Base-by-base conservation (phyloP, 2,797 vertebrate species). In the Percopsis omiscomaycus region DNA sequence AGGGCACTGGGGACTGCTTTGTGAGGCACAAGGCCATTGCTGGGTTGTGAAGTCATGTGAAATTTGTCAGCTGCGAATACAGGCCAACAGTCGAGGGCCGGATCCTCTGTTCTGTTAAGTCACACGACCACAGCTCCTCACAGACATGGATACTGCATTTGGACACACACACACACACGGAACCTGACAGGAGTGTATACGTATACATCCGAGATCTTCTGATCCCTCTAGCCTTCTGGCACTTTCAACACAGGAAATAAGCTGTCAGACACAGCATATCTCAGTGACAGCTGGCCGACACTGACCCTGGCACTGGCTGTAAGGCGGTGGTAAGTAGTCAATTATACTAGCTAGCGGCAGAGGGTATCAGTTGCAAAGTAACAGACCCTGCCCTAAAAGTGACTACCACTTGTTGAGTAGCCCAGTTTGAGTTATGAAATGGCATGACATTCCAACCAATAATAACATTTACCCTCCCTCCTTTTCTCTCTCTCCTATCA, bases 11-110 rank as follows among this genome's bases (percentile, higher is more conserved):
- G 16, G 37, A 8, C 64, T 66, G 68, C 61, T 59, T 61, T 52
- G 55, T 68, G 64, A 68, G 49, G 57, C 68, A 73, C 68, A 77
- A 73, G 63, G 78, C 75, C 78, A 71, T 79, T 57, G 54, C 65
- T 79, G 59, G 64, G 69, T 65, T 45, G 74, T 85, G 84, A 88
- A 84, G 78, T 85, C 81, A 85, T 86, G 86, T 80, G 81, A 88
- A 84, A 65, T 69, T 67, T 83, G 69, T 67, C 81, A 83, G 82
- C 82, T 86, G 84, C 74, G 69, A 73, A 67, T 60, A 54, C 68
- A 76, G 66, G 79, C 68, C 73, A 66, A 61, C 49, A 64, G 71
- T 30, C 66, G 52, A 71, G 54, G 12, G 11, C 12, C 11, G 51
- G 51, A 22, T 16, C n/a, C 49, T 51, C 13, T 51, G 6, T 27